These are phyloP conservation scores for Pangasius sanitwongsei DNA, from an alignment of 2,797 vertebrate genomes.

Conservation along the genomic window DNA sequence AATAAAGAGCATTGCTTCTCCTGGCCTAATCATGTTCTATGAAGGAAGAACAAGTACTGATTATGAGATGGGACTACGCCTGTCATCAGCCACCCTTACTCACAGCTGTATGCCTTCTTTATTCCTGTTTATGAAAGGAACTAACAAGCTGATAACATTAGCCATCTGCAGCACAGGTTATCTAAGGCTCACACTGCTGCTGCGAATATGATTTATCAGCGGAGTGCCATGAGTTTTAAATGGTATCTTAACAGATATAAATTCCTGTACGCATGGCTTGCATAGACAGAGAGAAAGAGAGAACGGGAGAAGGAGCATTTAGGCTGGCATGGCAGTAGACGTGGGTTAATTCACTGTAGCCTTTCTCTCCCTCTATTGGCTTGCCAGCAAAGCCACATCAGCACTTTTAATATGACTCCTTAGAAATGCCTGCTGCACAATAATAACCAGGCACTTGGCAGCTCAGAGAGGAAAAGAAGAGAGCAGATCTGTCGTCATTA, in stretches of 20 bases:
- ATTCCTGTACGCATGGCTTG: neutral
- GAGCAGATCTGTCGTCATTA: constrained; percentile 35
- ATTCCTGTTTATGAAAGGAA: constrained; percentile 41
- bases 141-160: constrained; percentile 30
- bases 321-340: constrained; percentile 56
- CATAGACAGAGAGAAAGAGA: constrained; percentile 13
- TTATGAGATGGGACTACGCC: constrained; percentile 13
- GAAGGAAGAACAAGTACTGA: neutral
- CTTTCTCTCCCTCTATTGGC: constrained; percentile 55
- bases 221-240: constrained; percentile 20
- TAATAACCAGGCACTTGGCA: constrained; percentile 65
- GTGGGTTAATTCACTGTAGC: constrained; percentile 68
- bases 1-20: neutral
- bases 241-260: constrained; percentile 3
- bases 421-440: constrained; percentile 72
- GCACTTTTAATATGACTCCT: constrained; percentile 72
- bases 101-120: constrained; percentile 24
- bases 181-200: constrained; percentile 11
- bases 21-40: neutral
- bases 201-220: neutral
- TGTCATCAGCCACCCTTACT: neutral
- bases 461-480: constrained; percentile 33
- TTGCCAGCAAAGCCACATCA: constrained; percentile 70
- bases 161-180: constrained; percentile 18
- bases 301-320: constrained; percentile 1